These are phyloP conservation scores for Oxycera nigricornis DNA, from an alignment of 2,888 invertebrate genomes.

Conservation along the genomic window DNA sequence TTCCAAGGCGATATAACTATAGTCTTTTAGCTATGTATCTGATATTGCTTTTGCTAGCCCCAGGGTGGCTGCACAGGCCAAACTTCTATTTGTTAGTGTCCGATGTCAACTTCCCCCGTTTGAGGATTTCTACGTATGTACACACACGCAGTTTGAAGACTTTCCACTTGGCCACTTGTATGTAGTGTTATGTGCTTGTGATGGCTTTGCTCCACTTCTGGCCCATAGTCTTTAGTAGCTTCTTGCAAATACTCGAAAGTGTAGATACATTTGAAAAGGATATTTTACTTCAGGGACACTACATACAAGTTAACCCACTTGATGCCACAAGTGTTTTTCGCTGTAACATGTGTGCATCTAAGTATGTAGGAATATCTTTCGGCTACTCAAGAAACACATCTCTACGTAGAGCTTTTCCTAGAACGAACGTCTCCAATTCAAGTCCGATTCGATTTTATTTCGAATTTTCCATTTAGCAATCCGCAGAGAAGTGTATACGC, in stretches of 20 bases:
- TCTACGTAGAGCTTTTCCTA: no score
- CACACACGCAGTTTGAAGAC: background rate
- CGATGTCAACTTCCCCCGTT: background rate
- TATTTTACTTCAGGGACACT: background rate
- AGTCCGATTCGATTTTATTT: no score
- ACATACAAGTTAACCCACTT: background rate
- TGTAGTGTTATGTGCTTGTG: background rate
- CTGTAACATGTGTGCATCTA: no score
- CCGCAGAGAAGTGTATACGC: background rate
- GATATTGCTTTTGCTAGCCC: no score
- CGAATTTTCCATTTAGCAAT: background rate
- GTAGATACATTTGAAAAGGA: background rate
- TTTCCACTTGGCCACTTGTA: background rate
- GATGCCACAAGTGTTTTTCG: background rate
- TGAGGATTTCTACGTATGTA: background rate
- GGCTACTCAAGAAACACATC: no score
- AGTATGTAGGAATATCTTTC: no score
- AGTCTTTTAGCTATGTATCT: no score
- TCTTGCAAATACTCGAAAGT: background rate
- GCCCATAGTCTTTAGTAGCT: background rate
- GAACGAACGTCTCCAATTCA: no score
- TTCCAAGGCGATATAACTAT: no score
- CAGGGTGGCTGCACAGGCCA: no score
- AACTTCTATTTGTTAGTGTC: no score
- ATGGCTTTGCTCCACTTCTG: background rate